These are phyloP conservation scores for Heterocephalus glaber DNA, from an alignment of 2,113 vertebrate genomes.

Conservation along the genomic window DNA sequence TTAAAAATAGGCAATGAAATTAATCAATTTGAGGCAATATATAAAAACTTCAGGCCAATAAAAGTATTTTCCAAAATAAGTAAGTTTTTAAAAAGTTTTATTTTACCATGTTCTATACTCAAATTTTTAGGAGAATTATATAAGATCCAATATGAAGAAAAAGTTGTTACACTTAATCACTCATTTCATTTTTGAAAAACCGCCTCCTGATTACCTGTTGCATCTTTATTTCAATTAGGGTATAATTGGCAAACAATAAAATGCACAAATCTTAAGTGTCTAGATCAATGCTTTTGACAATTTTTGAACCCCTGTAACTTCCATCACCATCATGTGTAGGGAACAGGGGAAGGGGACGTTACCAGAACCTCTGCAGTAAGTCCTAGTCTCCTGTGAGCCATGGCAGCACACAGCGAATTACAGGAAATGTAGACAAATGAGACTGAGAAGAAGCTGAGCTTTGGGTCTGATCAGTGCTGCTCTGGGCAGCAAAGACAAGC, in stretches of 20 bases:
- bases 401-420: no score
- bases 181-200: background rate
- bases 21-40: background rate
- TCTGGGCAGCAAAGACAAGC: no score
- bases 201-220: background rate
- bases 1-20: background rate
- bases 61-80: background rate
- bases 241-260: background rate
- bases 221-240: background rate
- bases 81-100: background rate
- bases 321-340: background rate
- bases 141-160: background rate
- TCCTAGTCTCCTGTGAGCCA: no score
- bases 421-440: no score
- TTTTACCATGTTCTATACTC: background rate
- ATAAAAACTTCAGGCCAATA: background rate
- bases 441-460: no score
- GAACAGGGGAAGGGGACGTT: no score
- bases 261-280: background rate
- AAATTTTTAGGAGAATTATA: background rate
- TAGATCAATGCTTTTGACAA: background rate
- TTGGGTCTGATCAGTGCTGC: no score
- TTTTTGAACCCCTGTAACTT: background rate
- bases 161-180: background rate
- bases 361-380: no score